Conservation (phyloP, 2,797 vertebrate species). For the Galago senegalensis region DNA sequence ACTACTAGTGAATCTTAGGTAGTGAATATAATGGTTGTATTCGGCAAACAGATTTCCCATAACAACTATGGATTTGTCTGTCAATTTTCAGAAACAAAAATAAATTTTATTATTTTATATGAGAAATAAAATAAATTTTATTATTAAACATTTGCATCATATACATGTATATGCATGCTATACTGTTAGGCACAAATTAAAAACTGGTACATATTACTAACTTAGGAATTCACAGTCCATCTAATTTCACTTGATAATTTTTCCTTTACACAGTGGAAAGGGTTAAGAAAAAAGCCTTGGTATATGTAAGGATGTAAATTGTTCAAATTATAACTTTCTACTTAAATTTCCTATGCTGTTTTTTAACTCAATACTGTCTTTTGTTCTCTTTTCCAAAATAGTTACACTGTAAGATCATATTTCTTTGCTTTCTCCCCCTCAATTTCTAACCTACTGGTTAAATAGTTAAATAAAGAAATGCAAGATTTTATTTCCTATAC, state of each 20-base stretch:
- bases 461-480: constrained; percentile 58
- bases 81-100: neutral
- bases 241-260: constrained; percentile 34
- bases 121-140: neutral
- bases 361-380: constrained; percentile 58
- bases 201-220: neutral
- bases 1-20: neutral
- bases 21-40: neutral
- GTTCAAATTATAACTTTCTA: constrained; percentile 48
- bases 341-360: neutral
- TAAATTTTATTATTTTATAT: neutral
- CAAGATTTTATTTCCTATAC: constrained; percentile 55
- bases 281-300: neutral
- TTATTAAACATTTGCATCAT: neutral
- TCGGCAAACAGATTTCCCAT: neutral
- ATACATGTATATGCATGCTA: neutral
- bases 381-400: constrained; percentile 64
- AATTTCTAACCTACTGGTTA: constrained; percentile 37
- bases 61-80: constrained; percentile 1
- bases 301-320: constrained; percentile 11
- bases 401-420: neutral
- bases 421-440: constrained; percentile 13
- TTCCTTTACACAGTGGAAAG: constrained; percentile 13
- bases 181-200: neutral
- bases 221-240: neutral